Evolutionary conservation across 23 tunicate genomes (phyloP), one percentile per base, ranked within the genome.

Genomic region (Diplosoma virens): DNA sequence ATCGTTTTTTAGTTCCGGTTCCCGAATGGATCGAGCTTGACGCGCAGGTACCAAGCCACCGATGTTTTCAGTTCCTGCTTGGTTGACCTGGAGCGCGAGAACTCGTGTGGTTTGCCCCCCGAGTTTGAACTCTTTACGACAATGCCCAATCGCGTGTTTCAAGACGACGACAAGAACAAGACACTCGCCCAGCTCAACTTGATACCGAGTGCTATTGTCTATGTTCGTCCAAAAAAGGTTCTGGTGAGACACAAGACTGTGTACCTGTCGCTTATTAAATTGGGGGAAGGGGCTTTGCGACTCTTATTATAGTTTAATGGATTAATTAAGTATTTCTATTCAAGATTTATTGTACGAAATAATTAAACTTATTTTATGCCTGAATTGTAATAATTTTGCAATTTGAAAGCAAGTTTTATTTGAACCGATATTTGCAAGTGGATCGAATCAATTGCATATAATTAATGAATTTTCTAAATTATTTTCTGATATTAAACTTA

Each of bases 21-120:
- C 48, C 89, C 89, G 7, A 70, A 84, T 66, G 89, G 89, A 16
- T 84, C 89, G 2, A 47, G 77, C 22, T 3, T 76, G 28, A 66
- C 66, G 26, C 89, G 79, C 9, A 47, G 67, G 64, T 84, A 73
- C 46, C 52, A 48, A 4, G 33, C 74, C 17, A 37, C 58, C 17
- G 16, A 25, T 20, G 35, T 53, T 0, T 69, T 84, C 20, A 48
- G 54, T 31, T 11, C 26, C 3, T 79, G 59, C 65, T 53, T 53
- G 18, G 89, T 6, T 52, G 81, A 76, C 25, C 66, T 76, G 2
- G 36, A 33, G 52, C 58, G 24, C 34, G 32, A 66, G 0, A 76
- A 46, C 0, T 20, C 61, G 28, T 52, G 24, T 9, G 23, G 1
- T 35, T 37, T 67, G 7, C 71, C 81, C 9, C 21, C 25, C 7